A percentile compares a stretch with the other conserved stretches of the same genome.
These are phyloP conservation scores for Agrotis ipsilon DNA, from an alignment of 2,888 invertebrate species.

Conservation along the genomic window DNA sequence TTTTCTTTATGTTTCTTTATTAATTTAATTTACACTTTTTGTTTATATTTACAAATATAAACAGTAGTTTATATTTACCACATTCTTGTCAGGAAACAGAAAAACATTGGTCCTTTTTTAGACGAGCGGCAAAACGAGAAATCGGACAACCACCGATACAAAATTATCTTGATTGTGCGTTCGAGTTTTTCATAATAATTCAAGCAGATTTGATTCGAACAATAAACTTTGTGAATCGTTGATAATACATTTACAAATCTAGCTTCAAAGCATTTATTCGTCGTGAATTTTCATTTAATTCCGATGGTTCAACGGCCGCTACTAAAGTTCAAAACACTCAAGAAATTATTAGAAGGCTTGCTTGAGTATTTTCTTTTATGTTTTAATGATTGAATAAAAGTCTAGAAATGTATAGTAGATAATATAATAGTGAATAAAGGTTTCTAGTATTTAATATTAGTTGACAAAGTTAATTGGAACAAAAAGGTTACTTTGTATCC, in stretches of 20 bases:
- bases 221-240: constrained; percentile 39
- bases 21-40: too few species aligned
- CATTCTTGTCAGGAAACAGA: background rate
- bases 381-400: constrained; percentile 15
- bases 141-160: constrained; percentile 2
- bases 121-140: constrained; percentile 1
- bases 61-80: too few species aligned
- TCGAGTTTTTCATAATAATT: constrained; percentile 44
- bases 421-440: background rate
- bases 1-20: too few species aligned
- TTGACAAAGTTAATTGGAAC: background rate
- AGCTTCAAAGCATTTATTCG: constrained; percentile 11
- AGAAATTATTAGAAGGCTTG: constrained; percentile 36
- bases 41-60: too few species aligned
- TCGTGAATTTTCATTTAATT: constrained; percentile 30
- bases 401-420: constrained; percentile 4
- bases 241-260: constrained; percentile 41
- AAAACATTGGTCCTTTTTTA: constrained; percentile 25
- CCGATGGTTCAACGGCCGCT: constrained; percentile 41
- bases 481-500: constrained; percentile 13
- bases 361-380: constrained; percentile 35
- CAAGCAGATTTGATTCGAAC: constrained; percentile 33
- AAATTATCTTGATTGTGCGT: constrained; percentile 30
- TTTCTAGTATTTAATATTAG: constrained; percentile 6
- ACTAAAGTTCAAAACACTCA: constrained; percentile 34